Percentiles rank a stretch among this genome's conserved stretches.
These are phyloP conservation scores for Psix sp. DNA, from an alignment of 1,140 invertebrate genomes.

Conservation along the genomic window DNA sequence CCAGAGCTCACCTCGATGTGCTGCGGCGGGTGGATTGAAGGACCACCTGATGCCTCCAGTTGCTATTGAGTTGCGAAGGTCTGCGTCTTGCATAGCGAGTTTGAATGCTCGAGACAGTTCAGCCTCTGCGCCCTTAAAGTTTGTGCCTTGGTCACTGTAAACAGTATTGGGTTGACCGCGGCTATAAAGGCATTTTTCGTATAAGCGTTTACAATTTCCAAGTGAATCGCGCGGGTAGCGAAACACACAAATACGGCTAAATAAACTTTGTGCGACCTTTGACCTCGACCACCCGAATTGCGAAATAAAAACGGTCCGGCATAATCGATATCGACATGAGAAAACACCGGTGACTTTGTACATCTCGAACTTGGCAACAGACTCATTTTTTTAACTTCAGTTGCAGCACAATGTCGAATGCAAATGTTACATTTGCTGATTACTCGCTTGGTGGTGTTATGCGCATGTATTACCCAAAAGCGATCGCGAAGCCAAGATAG, in stretches of 20 bases:
- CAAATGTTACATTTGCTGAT: too few species aligned
- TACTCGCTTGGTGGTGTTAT: too few species aligned
- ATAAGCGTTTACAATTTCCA: not conserved
- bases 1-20: not conserved
- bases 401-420: too few species aligned
- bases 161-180: not conserved
- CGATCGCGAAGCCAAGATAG: too few species aligned
- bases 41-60: not conserved
- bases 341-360: too few species aligned
- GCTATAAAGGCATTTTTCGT: not conserved
- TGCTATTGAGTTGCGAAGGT: not conserved
- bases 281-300: too few species aligned
- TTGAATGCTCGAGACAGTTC: not conserved
- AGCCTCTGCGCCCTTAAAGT: not conserved
- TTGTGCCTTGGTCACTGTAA: not conserved
- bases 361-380: too few species aligned
- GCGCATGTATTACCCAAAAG: too few species aligned
- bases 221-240: not conserved
- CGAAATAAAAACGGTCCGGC: too few species aligned
- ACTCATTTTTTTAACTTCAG: too few species aligned
- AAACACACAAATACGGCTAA: constrained; percentile 4
- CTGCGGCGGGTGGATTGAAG: not conserved
- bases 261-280: not conserved
- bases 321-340: too few species aligned
- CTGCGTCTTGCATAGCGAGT: not conserved